A percentile compares a stretch with the other conserved stretches of the same genome.
Evolutionary conservation across 2,113 vertebrate genomes (phyloP).

Genomic region (Atrichornis clamosus): DNA sequence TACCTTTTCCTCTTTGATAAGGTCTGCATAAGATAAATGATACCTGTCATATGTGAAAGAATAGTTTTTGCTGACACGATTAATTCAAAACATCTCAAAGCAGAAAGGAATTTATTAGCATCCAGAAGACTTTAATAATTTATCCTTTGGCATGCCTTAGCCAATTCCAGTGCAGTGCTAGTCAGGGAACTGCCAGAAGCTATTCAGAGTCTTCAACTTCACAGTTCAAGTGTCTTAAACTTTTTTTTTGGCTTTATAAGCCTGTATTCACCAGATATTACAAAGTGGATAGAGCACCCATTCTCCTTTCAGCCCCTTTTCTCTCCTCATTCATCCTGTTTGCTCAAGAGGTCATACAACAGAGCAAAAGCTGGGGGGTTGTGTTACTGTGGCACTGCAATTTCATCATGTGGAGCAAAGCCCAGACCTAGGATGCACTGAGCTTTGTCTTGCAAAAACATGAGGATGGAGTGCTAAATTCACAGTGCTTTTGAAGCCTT

Average conservation of each 20-base stretch:
- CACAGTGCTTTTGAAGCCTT: neutral
- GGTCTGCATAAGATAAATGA: neutral
- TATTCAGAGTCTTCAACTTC: neutral
- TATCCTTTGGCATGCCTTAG: neutral
- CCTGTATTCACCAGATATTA: neutral
- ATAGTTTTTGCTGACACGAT: neutral
- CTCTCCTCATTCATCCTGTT: neutral
- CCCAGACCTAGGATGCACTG: neutral
- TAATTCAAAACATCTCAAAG: neutral
- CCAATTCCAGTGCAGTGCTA: neutral
- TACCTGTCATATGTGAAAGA: neutral
- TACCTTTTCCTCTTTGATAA: neutral
- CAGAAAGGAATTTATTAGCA: neutral
- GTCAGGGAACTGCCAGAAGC: neutral
- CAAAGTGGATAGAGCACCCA: rapidly evolving
- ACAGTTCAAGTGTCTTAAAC: neutral
- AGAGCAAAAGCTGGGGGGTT: neutral
- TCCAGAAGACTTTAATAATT: neutral
- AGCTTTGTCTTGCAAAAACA: neutral
- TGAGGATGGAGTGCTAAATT: neutral
- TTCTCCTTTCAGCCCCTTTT: neutral
- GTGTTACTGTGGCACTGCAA: neutral
- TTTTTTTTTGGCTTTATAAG: neutral
- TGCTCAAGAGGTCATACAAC: neutral
- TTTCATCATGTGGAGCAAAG: neutral